phyloP scores from a whole-genome alignment of 1,140 invertebrate genomes.

The Dendrolimus punctatus region DNA sequence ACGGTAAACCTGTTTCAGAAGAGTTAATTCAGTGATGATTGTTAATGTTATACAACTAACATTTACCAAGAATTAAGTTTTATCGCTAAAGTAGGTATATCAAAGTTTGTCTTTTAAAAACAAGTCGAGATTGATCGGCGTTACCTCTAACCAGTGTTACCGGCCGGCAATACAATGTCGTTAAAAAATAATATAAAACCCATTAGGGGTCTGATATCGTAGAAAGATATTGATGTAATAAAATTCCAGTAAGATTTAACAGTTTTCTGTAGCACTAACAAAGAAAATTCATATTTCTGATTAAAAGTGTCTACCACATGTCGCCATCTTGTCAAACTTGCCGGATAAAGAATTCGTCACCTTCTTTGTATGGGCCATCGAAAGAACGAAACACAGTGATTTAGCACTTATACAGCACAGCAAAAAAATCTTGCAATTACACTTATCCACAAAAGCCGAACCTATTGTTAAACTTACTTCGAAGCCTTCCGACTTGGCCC shows the following conservation, averaged over 20 bases:
- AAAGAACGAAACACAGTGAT: background rate
- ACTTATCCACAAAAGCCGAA: slow-evolving; percentile 14
- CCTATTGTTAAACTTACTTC: slow-evolving; percentile 81
- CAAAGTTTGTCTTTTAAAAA: too few species aligned
- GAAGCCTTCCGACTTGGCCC: slow-evolving; percentile 94
- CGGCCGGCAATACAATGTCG: slow-evolving; percentile 27
- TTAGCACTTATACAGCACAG: slow-evolving; percentile 18
- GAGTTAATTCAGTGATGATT: too few species aligned
- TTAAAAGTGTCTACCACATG: slow-evolving; percentile 58
- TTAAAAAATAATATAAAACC: too few species aligned
- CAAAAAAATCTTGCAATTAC: slow-evolving; percentile 20
- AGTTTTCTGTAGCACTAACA: too few species aligned
- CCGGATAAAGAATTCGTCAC: slow-evolving; percentile 55
- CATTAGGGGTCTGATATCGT: too few species aligned
- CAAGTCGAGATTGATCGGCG: background rate
- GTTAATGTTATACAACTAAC: too few species aligned
- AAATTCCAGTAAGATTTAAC: too few species aligned
- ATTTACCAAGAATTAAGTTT: too few species aligned
- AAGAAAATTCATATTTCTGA: slow-evolving; percentile 28
- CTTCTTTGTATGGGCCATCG: too few species aligned
- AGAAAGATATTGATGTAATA: too few species aligned
- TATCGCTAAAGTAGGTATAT: too few species aligned
- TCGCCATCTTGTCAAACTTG: slow-evolving; percentile 71
- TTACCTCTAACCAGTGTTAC: slow-evolving; percentile 12
- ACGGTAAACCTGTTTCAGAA: too few species aligned